Base-by-base conservation (phyloP, 1,140 invertebrate genomes). In the Eumaeus atala region DNA sequence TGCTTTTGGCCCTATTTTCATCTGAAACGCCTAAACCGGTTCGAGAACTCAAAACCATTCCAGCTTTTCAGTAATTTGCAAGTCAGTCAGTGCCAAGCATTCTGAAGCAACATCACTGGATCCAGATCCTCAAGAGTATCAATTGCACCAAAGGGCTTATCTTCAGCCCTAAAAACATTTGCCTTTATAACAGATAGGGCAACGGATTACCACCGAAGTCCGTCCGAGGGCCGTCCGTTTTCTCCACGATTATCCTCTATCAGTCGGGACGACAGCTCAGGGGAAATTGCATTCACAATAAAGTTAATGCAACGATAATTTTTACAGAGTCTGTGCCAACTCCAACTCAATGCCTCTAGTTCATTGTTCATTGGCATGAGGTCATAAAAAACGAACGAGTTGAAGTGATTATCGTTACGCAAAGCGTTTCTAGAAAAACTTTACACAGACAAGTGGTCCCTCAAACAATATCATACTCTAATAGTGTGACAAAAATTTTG, bases 401-500 rank as follows among this genome's bases (percentile, higher is more conserved):
- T n/a, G 5, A 54, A 44, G 49, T 52, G 3, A 7, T 10, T 60
- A 51, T 54, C 58, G 8, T 11, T 35, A 52, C 49, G 52, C 33
- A 60, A 60, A 14, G 42, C 52, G 33, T 18, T 9, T 8, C 38
- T 40, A 50, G n/a, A 52, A 10, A 42, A 54, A 38, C 50, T 42
- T 5, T 7, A 14, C 16, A 34, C 56, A n/a, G 54, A 55, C 54
- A 56, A 54, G 57, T 66, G 64, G 64, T 54, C 54, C 17, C 62
- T 71, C 16, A 58, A 61, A 54, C 59, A 72, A 42, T 54, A 64
- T 11, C 67, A 69, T 54, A 28, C 59, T 16, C 64, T 74, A 11
- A 51, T 61, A 58, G 57, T 52, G 11, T 34, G 34, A 38, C 54
- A 70, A n/a, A n/a, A 84, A 89, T 6, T 87, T 84, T 62, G 84